A percentile compares a stretch with the other conserved stretches of the same genome.
These are phyloP conservation scores for Chironomus riparius DNA, from an alignment of 2,888 invertebrate genomes.

Conservation along the genomic window DNA sequence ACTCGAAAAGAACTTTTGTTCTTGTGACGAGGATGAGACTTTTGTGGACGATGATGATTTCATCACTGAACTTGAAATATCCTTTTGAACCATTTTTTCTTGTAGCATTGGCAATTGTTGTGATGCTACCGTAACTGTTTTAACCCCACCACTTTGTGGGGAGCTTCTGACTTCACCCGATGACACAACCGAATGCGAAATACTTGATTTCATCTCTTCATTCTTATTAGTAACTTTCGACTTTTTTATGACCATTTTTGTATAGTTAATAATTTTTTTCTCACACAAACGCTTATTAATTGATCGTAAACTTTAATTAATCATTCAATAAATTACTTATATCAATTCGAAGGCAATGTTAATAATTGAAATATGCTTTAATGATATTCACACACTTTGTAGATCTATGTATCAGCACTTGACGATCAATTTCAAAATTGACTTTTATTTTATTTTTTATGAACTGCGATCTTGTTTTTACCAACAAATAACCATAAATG, in stretches of 20 bases:
- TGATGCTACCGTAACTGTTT: neutral
- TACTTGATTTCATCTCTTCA: neutral
- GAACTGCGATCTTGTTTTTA: neutral
- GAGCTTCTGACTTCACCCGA: constrained; percentile 10
- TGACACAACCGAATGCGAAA: constrained; percentile 12
- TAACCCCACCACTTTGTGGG: neutral
- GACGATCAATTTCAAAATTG: constrained; percentile 1
- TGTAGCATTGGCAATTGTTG: neutral
- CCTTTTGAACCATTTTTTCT: neutral
- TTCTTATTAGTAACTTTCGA: constrained; percentile 8
- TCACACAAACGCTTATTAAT: neutral
- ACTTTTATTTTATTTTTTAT: neutral
- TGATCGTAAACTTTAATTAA: neutral
- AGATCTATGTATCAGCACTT: neutral
- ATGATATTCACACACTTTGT: constrained; percentile 3
- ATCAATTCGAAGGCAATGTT: neutral
- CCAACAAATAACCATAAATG: constrained; percentile 23
- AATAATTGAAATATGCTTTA: neutral
- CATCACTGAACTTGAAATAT: neutral
- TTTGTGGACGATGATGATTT: neutral
- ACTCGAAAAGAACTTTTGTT: neutral
- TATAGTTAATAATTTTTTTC: neutral
- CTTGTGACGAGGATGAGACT: constrained; percentile 6
- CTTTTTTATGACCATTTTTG: constrained; percentile 21
- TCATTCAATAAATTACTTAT: neutral